Evolutionary conservation across 1,140 invertebrate species (phyloP).

Genomic region (Cotesia typhae): DNA sequence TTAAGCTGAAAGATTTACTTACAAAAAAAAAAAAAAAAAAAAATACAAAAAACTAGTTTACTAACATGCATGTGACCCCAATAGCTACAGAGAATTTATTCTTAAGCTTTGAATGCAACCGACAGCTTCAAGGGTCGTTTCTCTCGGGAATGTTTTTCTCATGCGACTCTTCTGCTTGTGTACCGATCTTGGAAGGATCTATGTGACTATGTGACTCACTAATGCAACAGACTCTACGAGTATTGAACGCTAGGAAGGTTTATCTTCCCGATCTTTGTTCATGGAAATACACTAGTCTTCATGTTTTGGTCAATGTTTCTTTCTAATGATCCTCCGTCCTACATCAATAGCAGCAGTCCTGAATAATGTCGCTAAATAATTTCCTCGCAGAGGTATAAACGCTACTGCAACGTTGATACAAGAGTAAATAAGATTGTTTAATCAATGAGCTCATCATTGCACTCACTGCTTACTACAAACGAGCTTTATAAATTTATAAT

Average conservation of each 20-base stretch:
- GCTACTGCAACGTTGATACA: too few relatives aligned
- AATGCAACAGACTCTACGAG: background rate
- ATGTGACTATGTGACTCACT: background rate
- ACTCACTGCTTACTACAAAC: too few relatives aligned
- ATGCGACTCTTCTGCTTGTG: conserved; percentile 4
- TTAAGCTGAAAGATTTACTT: conserved; percentile 11
- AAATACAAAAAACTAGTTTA: conserved; percentile 6
- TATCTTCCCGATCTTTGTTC: conserved; percentile 2
- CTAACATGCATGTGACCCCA: conserved; percentile 13
- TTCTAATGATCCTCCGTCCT: background rate
- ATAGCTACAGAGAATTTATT: background rate
- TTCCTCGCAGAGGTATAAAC: too few relatives aligned
- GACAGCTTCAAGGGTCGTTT: conserved; percentile 18
- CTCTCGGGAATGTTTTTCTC: conserved; percentile 10
- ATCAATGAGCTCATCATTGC: too few relatives aligned
- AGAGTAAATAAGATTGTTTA: too few relatives aligned
- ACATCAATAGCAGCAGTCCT: too few relatives aligned
- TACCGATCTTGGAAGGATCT: background rate
- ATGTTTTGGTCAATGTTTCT: conserved; percentile 2
- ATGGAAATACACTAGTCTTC: background rate
- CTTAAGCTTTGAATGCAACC: conserved; percentile 7
- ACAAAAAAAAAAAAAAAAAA: background rate
- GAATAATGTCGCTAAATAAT: too few relatives aligned
- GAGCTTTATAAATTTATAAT: too few relatives aligned
- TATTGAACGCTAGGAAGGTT: background rate